Conservation (phyloP, 2,797 vertebrate genomes). For the Euphonia xanthogaster region DNA sequence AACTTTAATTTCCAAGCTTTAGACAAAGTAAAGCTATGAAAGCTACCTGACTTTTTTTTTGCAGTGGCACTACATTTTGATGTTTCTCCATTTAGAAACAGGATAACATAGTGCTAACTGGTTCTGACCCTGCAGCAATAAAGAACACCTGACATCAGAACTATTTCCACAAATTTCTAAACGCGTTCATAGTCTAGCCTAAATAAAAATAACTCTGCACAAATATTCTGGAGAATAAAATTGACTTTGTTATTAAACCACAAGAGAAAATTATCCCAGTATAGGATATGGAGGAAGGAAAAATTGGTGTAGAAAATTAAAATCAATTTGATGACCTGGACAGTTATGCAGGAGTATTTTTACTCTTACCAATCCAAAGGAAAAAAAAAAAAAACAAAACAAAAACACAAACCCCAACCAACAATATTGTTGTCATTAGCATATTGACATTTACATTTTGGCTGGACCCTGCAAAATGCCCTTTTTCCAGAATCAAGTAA, state of each 20-base stretch:
- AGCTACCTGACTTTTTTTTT: not conserved
- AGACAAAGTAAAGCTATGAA: not conserved
- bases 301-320: constrained; percentile 39
- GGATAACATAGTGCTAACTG: not conserved
- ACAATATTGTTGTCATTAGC: constrained; percentile 18
- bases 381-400: not conserved
- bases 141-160: not conserved
- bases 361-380: constrained; percentile 14
- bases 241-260: constrained; percentile 11
- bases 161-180: not conserved
- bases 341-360: constrained; percentile 44
- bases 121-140: not conserved
- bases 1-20: not conserved
- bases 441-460: constrained; percentile 26
- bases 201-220: constrained; percentile 36
- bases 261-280: constrained; percentile 42
- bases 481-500: constrained; percentile 63
- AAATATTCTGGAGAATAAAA: constrained; percentile 34
- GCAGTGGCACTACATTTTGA: not conserved
- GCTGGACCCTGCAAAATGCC: constrained; percentile 72
- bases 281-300: constrained; percentile 64
- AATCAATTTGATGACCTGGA: constrained; percentile 17
- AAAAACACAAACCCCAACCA: not conserved
- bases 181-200: constrained; percentile 21
- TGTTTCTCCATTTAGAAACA: not conserved